A percentile compares a stretch with the other conserved stretches of the same genome.
Conservation (phyloP, 2,797 vertebrate species). For the Prunella strophiata region DNA sequence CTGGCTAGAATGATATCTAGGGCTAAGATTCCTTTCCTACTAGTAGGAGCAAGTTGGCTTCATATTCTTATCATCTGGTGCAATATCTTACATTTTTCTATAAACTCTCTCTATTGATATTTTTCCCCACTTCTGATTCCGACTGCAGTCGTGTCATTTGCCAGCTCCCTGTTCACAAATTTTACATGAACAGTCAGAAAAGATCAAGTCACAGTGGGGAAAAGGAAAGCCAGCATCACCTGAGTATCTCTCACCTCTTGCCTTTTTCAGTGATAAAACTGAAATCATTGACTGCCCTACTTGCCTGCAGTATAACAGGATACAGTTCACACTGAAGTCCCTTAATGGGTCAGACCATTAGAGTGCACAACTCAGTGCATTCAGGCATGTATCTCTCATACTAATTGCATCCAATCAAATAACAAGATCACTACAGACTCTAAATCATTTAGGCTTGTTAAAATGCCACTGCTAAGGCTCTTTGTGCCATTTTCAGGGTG, state of each 20-base stretch:
- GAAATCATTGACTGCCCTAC: slow-evolving; percentile 49
- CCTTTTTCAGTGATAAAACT: background rate
- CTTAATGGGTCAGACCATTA: slow-evolving; percentile 30
- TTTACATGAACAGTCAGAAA: background rate
- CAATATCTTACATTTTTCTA: background rate
- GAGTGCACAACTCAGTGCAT: slow-evolving; percentile 36
- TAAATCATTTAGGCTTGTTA: slow-evolving; percentile 69
- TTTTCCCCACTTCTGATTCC: background rate
- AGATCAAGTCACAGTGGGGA: background rate
- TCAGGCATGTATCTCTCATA: slow-evolving; percentile 49
- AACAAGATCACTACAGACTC: slow-evolving; percentile 15
- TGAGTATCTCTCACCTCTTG: background rate
- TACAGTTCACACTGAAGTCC: background rate
- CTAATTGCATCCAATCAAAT: slow-evolving; percentile 71
- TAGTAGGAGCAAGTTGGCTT: background rate
- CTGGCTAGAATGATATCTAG: background rate
- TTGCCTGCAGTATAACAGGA: slow-evolving; percentile 6
- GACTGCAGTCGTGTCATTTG: background rate
- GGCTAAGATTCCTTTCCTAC: background rate
- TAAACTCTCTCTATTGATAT: background rate
- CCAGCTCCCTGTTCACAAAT: background rate
- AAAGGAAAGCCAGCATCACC: background rate
- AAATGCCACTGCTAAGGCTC: slow-evolving; percentile 47
- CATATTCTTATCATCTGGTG: background rate
- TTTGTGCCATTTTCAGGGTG: slow-evolving; percentile 45